Percentiles rank a stretch among this genome's conserved stretches.
Evolutionary conservation across 2,797 vertebrate genomes (phyloP).

Genomic region (Mormyrops boulengeri): DNA sequence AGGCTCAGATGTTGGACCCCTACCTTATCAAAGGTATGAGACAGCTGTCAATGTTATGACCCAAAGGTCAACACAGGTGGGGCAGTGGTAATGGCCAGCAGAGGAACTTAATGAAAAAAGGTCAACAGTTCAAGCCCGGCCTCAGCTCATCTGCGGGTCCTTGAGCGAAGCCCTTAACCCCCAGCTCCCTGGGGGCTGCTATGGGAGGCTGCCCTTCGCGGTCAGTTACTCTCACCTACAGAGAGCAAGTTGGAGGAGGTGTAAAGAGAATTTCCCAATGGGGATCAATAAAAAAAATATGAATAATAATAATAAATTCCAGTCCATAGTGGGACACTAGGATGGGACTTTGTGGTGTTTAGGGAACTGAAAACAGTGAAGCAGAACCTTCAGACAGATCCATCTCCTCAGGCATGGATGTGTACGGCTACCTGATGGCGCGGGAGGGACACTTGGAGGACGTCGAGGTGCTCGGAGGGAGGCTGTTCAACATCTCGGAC

Average conservation of each 20-base stretch:
- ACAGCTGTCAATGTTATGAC: background rate
- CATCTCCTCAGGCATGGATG: slow-evolving; percentile 81
- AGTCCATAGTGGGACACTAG: background rate
- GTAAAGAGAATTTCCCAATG: background rate
- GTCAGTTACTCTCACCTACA: background rate
- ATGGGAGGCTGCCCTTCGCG: background rate
- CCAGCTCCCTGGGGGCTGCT: background rate
- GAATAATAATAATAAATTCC: background rate
- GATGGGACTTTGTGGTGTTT: background rate
- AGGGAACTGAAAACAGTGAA: background rate
- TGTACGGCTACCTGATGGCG: slow-evolving; percentile 93
- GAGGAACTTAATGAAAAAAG: background rate
- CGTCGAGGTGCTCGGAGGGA: slow-evolving; percentile 90
- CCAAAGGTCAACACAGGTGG: background rate
- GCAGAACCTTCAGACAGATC: background rate
- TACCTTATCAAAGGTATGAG: slow-evolving; percentile 88
- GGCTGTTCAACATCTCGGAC: slow-evolving; percentile 97
- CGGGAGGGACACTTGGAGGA: slow-evolving; percentile 95
- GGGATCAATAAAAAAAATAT: background rate
- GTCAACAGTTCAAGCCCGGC: background rate
- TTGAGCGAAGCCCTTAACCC: background rate
- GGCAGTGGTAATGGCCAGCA: background rate
- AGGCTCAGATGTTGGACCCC: slow-evolving; percentile 96
- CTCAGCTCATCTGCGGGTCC: background rate
- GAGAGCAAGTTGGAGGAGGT: background rate